phyloP scores from a whole-genome alignment of 2,888 invertebrate species.

The Perithous albicinctus region DNA sequence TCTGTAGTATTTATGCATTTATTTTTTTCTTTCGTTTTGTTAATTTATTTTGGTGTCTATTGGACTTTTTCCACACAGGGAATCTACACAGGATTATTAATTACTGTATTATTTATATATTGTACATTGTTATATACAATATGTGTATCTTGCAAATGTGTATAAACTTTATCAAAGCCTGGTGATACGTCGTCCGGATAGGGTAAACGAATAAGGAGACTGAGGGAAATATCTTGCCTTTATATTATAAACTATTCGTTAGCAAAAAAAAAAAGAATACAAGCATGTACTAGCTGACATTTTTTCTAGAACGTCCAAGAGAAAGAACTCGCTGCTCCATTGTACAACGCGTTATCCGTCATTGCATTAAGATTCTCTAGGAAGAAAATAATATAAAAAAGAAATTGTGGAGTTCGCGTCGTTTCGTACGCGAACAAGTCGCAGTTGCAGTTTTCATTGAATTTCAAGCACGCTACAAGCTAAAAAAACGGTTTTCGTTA shows the following conservation, averaged over 20 bases:
- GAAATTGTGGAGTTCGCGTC: constrained; percentile 16
- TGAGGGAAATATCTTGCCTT: constrained; percentile 82
- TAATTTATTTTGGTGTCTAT: constrained; percentile 21
- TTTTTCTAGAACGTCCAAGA: constrained; percentile 50
- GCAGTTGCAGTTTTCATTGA: constrained; percentile 41
- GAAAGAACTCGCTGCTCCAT: constrained; percentile 42
- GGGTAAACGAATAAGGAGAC: constrained; percentile 79
- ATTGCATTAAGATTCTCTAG: constrained; percentile 12
- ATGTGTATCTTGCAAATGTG: constrained; percentile 68
- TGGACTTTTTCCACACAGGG: constrained; percentile 36
- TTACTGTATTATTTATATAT: constrained; percentile 72
- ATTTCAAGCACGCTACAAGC: constrained; percentile 32
- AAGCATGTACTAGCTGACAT: constrained; percentile 31
- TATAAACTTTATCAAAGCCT: constrained; percentile 73
- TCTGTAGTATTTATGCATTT: neutral
- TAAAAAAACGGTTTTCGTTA: constrained; percentile 1
- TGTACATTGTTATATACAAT: constrained; percentile 65
- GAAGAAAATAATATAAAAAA: constrained; percentile 13
- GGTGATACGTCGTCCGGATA: constrained; percentile 76
- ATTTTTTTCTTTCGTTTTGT: neutral
- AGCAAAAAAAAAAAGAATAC: neutral
- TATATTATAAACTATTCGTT: constrained; percentile 67
- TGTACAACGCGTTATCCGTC: constrained; percentile 40
- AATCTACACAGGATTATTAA: constrained; percentile 70
- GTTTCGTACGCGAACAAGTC: constrained; percentile 17